A percentile compares a stretch with the other conserved stretches of the same genome.
phyloP scores from a whole-genome alignment of 1,140 invertebrate genomes.

The Lamellibrachia luymesi region DNA sequence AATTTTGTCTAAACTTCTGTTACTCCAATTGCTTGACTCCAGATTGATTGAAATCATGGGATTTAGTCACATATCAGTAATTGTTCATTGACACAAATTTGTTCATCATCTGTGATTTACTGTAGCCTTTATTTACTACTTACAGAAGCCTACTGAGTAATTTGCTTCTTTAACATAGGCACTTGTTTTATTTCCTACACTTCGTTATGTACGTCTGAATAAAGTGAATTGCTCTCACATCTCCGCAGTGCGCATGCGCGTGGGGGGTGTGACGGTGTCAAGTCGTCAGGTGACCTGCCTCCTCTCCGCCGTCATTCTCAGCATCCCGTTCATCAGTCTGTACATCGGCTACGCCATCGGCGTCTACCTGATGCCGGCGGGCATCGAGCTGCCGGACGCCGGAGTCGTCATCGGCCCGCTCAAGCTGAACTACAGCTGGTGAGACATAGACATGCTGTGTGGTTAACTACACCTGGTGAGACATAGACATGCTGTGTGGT shows the following conservation, averaged over 20 bases:
- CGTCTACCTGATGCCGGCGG: slow-evolving; percentile 20
- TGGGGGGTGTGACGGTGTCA: neutral
- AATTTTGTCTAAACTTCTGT: too few species aligned
- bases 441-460: neutral
- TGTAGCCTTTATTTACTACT: too few species aligned
- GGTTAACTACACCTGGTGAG: slow-evolving; percentile 18
- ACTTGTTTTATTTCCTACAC: too few species aligned
- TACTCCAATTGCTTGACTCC: too few species aligned
- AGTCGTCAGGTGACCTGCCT: neutral
- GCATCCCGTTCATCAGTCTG: slow-evolving; percentile 17
- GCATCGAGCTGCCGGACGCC: neutral
- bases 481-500: too few species aligned
- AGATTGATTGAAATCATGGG: too few species aligned
- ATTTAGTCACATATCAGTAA: too few species aligned
- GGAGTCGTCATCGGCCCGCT: slow-evolving; percentile 15
- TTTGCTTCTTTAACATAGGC: too few species aligned
- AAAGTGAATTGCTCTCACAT: neutral
- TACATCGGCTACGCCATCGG: slow-evolving; percentile 26
- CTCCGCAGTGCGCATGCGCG: neutral
- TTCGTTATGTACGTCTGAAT: too few species aligned
- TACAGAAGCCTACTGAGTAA: too few species aligned
- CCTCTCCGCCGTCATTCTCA: slow-evolving; percentile 10
- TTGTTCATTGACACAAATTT: too few species aligned
- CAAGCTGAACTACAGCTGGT: slow-evolving; percentile 19
- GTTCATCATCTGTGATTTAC: too few species aligned